Conservation (phyloP, 2,113 vertebrate species). For the Acanthochromis polyacanthus region DNA sequence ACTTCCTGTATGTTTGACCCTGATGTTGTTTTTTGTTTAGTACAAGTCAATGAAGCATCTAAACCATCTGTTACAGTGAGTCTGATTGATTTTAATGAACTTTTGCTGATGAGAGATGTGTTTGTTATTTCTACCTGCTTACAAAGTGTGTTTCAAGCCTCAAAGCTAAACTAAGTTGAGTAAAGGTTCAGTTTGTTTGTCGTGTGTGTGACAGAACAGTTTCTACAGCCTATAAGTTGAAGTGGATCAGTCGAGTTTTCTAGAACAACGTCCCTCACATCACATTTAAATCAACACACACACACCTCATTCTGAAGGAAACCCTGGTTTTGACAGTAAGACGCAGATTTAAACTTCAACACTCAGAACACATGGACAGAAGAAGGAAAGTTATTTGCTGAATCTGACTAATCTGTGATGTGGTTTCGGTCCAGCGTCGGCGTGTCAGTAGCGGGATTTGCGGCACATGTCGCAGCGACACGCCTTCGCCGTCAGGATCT, state of each 20-base stretch:
- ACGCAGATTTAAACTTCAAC: constrained; percentile 4
- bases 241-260: constrained; percentile 51
- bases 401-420: not conserved
- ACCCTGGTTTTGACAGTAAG: not conserved
- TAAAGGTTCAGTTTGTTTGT: constrained; percentile 25
- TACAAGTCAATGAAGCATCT: not conserved
- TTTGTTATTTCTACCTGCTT: no score
- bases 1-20: not conserved
- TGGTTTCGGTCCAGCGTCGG: not conserved
- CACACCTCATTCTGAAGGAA: constrained; percentile 3
- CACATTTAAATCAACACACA: constrained; percentile 36
- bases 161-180: constrained; percentile 14
- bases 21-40: not conserved
- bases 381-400: constrained; percentile 17
- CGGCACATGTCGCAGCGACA: constrained; percentile 92
- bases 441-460: constrained; percentile 87
- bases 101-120: not conserved
- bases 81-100: not conserved
- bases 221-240: constrained; percentile 28
- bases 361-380: constrained; percentile 15
- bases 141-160: constrained; percentile 32
- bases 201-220: constrained; percentile 26
- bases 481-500: constrained; percentile 87
- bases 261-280: constrained; percentile 16
- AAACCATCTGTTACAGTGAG: not conserved